Percentiles rank a stretch among this genome's conserved stretches.
Evolutionary conservation across 1,140 invertebrate genomes (phyloP).

Genomic region (Epicauta chinensis): DNA sequence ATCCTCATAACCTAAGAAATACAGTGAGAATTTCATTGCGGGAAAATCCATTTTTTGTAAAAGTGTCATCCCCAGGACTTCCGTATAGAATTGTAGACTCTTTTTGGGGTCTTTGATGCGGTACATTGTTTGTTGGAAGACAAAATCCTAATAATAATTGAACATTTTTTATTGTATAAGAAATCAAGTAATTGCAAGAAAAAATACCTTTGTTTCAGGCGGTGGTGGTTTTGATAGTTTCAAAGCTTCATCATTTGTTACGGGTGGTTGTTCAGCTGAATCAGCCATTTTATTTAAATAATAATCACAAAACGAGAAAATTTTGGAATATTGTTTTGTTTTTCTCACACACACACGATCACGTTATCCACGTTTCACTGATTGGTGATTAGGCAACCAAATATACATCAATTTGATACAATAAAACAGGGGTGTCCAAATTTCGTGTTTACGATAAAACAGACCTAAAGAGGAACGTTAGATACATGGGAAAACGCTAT

Average conservation of each 20-base stretch:
- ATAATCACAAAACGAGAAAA: too few species aligned
- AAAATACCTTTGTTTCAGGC: conserved; percentile 54
- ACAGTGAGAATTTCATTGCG: conserved; percentile 83
- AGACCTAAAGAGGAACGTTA: too few species aligned
- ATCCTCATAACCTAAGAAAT: conserved; percentile 90
- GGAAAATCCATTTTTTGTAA: conserved; percentile 86
- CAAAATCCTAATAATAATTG: conserved; percentile 59
- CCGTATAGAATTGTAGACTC: conserved; percentile 85
- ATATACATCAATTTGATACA: too few species aligned
- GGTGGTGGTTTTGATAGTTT: conserved; percentile 57
- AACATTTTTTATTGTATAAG: too few species aligned
- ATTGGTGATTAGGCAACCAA: too few species aligned
- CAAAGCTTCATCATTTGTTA: conserved; percentile 57
- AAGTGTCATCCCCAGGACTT: conserved; percentile 84
- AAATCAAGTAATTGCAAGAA: not conserved
- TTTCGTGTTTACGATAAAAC: too few species aligned
- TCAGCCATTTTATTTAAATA: conserved; percentile 25
- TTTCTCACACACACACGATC: too few species aligned
- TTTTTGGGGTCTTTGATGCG: conserved; percentile 85
- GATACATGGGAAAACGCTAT: too few species aligned
- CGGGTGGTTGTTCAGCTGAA: conserved; percentile 14
- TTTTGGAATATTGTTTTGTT: too few species aligned
- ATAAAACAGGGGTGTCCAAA: too few species aligned
- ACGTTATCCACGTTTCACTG: too few species aligned
- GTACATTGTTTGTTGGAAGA: conserved; percentile 96